Percentiles rank a stretch among this genome's conserved stretches.
phyloP scores from a whole-genome alignment of 2,113 vertebrate genomes.

The Pteropus alecto region DNA sequence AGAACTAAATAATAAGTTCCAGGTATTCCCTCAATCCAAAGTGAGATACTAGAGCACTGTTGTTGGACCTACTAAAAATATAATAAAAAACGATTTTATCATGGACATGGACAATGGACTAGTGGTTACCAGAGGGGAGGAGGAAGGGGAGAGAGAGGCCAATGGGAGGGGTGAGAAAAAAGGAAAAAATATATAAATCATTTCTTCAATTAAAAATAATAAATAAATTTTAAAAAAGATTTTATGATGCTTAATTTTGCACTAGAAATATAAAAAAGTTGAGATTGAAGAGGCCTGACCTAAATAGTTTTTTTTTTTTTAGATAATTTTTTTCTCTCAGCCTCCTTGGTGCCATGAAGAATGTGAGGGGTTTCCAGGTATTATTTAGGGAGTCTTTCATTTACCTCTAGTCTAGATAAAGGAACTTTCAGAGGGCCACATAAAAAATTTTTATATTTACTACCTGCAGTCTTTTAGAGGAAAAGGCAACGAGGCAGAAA shows the following conservation, averaged over 20 bases:
- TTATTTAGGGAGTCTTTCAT: background rate
- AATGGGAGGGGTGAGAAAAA: no score
- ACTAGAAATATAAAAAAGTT: background rate
- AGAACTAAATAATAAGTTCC: background rate
- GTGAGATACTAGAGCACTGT: background rate
- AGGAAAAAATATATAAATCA: no score
- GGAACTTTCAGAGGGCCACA: background rate
- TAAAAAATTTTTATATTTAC: background rate
- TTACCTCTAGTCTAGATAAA: background rate
- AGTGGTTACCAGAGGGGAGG: no score
- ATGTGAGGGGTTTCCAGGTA: rapidly evolving
- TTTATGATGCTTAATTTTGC: background rate
- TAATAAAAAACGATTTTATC: background rate
- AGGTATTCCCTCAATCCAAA: background rate
- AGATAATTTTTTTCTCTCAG: background rate
- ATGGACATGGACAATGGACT: no score
- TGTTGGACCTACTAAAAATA: background rate
- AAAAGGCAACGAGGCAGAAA: background rate
- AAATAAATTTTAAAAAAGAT: background rate
- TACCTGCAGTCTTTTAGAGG: background rate
- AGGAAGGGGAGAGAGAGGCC: no score
- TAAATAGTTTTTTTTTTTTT: background rate
- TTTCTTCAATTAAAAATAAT: no score
- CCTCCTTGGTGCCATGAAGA: background rate
- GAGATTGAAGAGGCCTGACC: background rate